Conservation (phyloP, 1,140 invertebrate species). For the Psix sp. region DNA sequence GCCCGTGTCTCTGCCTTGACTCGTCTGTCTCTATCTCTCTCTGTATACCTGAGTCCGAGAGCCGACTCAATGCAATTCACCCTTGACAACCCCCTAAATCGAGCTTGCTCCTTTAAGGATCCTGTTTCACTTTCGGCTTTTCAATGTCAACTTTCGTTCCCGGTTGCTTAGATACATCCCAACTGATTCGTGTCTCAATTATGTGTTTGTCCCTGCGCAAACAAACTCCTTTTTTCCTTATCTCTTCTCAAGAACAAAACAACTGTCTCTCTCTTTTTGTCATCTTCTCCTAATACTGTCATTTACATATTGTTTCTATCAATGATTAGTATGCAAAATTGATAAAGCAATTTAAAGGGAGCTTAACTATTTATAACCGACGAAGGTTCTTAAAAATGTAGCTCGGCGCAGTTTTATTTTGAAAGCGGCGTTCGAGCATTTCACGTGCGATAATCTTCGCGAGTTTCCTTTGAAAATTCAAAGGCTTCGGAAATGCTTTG, state of each 20-base stretch:
- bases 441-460: conserved; percentile 39
- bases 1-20: conserved; percentile 18
- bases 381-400: no score
- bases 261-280: no score
- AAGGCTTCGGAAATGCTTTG: conserved; percentile 59
- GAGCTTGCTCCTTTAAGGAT: conserved; percentile 59
- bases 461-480: conserved; percentile 53
- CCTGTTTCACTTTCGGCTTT: conserved; percentile 57
- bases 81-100: conserved; percentile 56
- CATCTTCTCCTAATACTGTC: no score
- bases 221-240: neutral
- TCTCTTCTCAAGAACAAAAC: no score
- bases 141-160: conserved; percentile 53
- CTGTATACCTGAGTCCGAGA: conserved; percentile 37
- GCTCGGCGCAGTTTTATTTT: no score
- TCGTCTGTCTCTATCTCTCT: conserved; percentile 15
- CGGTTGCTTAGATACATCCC: conserved; percentile 45
- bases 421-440: no score
- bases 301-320: no score
- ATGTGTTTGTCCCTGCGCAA: neutral
- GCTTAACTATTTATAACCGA: no score
- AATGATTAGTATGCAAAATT: no score
- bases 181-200: conserved; percentile 2
- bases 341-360: no score
- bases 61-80: conserved; percentile 46